Evolutionary conservation across 2,113 vertebrate species (phyloP), one percentile per base, ranked within the genome.

Genomic region (Xiphophorus couchianus): DNA sequence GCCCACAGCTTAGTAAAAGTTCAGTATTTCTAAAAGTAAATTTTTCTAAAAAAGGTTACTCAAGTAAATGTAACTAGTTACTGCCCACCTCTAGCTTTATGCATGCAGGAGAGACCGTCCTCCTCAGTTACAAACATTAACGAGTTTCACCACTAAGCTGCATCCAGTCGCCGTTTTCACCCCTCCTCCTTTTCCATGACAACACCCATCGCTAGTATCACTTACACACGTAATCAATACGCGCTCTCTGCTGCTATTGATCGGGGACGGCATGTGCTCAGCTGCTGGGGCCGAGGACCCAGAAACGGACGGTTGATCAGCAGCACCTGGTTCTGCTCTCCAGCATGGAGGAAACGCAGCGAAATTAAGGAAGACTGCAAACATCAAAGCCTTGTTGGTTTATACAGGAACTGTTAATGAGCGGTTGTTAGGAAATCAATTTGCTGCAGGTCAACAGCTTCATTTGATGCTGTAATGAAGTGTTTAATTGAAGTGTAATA

Each of bases 221-320:
- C 84, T 90, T 89, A 91, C 92, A 88, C 79, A 73, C 84, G 86
- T 91, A 86, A 93, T 94, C 93, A 91, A 93, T 94, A 92, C 71
- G 44, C 37, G 76, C 89, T 77, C 89, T 93, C 86, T 91, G 85
- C 86, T 82, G 87, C 48, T 92, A 94, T 94, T 87, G 93, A 94
- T 93, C 54, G 44, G 62, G 39, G 44, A 27, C 9, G 76, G 77
- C 89, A 82, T 86, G 62, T 84, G 76, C 84, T 74, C 90, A 92
- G 91, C 90, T 90, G 85, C 80, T 29, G 73, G 58, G 71, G 66
- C 84, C 77, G 72, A 69, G 78, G 64, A 83, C 30, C 77, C 66
- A 77, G 84, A 83, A 87, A 81, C 75, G 74, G 86, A 86, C 83
- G 85, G 71, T 78, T 76, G 89, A 93, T 84, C 79, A 73, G 35